A percentile compares a stretch with the other conserved stretches of the same genome.
Conservation (phyloP, 2,113 vertebrate genomes). For the Anarrhichthys ocellatus region DNA sequence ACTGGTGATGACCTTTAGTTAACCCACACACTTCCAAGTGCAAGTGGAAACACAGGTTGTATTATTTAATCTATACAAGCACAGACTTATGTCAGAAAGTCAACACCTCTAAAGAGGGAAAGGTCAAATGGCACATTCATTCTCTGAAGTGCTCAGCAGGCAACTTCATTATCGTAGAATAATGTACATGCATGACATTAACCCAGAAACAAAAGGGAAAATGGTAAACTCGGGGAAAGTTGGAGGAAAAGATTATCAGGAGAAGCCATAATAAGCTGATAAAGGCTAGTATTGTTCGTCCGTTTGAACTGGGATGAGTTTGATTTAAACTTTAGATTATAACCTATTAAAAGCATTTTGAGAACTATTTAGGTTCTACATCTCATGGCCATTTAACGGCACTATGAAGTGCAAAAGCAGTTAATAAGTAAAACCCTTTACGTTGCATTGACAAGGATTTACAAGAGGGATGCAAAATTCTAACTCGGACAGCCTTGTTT, state of each 20-base stretch:
- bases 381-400: background rate
- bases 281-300: background rate
- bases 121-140: constrained; percentile 1
- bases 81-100: background rate
- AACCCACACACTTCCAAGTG: constrained; percentile 18
- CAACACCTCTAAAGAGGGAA: background rate
- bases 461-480: background rate
- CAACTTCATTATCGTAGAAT: background rate
- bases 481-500: background rate
- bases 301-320: background rate
- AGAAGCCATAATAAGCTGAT: background rate
- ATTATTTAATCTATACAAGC: background rate
- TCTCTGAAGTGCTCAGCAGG: background rate
- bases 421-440: background rate
- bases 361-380: background rate
- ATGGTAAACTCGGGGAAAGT: background rate
- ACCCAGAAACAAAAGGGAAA: too few relatives aligned
- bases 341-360: background rate
- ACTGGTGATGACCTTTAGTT: constrained; percentile 32
- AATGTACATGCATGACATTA: background rate
- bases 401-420: background rate
- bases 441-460: background rate
- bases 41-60: background rate
- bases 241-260: background rate
- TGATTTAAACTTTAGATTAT: too few relatives aligned